A percentile compares a stretch with the other conserved stretches of the same genome.
These are phyloP conservation scores for Ctenopoma multispine DNA, from an alignment of 2,797 vertebrate species.

Conservation along the genomic window DNA sequence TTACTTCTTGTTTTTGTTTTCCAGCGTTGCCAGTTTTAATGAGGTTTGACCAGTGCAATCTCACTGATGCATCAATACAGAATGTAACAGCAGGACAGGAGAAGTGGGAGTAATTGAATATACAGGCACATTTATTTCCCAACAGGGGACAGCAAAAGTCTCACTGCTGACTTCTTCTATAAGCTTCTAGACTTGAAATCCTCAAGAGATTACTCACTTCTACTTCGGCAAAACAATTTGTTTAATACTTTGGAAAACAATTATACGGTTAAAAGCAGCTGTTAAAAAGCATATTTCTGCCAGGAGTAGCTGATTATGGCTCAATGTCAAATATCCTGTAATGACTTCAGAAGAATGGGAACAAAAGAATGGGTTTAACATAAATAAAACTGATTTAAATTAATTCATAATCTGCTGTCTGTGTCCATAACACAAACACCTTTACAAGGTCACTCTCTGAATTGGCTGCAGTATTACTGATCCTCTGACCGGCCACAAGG, in stretches of 20 bases:
- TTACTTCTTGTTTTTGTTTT: slow-evolving; percentile 81
- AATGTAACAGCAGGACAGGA: slow-evolving; percentile 53
- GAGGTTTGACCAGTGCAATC: slow-evolving; percentile 77
- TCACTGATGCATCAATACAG: slow-evolving; percentile 70
- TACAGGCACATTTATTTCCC: slow-evolving; percentile 71
- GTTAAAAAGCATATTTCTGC: slow-evolving; percentile 18
- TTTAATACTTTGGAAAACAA: slow-evolving; percentile 48
- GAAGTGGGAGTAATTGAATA: slow-evolving; percentile 74
- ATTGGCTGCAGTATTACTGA: slow-evolving; percentile 49
- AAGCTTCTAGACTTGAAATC: slow-evolving; percentile 29
- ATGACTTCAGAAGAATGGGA: not conserved
- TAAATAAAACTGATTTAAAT: slow-evolving; percentile 11
- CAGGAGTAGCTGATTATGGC: not conserved
- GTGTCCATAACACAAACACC: slow-evolving; percentile 24
- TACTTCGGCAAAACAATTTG: slow-evolving; percentile 43
- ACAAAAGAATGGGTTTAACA: slow-evolving; percentile 14
- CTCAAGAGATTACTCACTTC: slow-evolving; percentile 53
- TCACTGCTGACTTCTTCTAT: slow-evolving; percentile 44
- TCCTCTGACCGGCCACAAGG: slow-evolving; percentile 42
- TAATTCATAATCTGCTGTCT: slow-evolving; percentile 15
- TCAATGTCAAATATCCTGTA: slow-evolving; percentile 15
- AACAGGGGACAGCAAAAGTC: slow-evolving; percentile 57
- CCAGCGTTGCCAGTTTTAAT: slow-evolving; percentile 67
- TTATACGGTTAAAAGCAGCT: slow-evolving; percentile 11
- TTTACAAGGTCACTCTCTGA: slow-evolving; percentile 61